Evolutionary conservation across 2,797 vertebrate genomes (phyloP), one percentile per base, ranked within the genome.

Genomic region (Uromys caudimaculatus): DNA sequence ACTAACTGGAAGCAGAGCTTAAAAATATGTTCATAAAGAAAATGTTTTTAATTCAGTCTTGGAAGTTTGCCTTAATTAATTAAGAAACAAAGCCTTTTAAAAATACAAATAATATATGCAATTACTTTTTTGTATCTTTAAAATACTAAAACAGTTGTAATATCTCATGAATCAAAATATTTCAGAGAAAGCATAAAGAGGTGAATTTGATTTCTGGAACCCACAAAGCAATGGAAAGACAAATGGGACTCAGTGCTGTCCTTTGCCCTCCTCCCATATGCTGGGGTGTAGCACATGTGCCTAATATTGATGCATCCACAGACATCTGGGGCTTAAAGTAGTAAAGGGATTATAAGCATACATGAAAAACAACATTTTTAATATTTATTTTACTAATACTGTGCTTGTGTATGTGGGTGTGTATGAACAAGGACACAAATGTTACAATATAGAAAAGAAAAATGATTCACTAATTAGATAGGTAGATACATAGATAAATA

Each of bases 1-100:
- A 2, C 56, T 29, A n/a, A 14, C 3, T 60, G 23, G 19, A 38
- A 29, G 6, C 4, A 58, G 1, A 62, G 16, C 5, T 81, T 4
- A 47, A 81, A 60, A 8, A 35, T 38, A n/a, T 13, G 27, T 77
- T 38, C 52, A 47, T 0, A 58, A 11, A 10, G 21, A 21, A 91
- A 93, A 73, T 54, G 3, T 47, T 87, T 89, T 76, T 8, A 52
- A 17, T 71, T n/a, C 1, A 35, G 69, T 4, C 6, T 4, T 71
- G 17, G 11, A 76, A n/a, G 32, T 87, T 95, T 84, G 24, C n/a
- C 62, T 94, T n/a, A 85, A 3, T 56, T 56, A 81, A 24, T 81
- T 56, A 24, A 19, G 47, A 35, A 89, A 41, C 9, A 60, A 85
- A 90, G 84, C 16, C 1, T 14, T n/a, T 44, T 35, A 27, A 60